Evolutionary conservation across 2,113 vertebrate genomes (phyloP).

Genomic region (Lynx canadensis): DNA sequence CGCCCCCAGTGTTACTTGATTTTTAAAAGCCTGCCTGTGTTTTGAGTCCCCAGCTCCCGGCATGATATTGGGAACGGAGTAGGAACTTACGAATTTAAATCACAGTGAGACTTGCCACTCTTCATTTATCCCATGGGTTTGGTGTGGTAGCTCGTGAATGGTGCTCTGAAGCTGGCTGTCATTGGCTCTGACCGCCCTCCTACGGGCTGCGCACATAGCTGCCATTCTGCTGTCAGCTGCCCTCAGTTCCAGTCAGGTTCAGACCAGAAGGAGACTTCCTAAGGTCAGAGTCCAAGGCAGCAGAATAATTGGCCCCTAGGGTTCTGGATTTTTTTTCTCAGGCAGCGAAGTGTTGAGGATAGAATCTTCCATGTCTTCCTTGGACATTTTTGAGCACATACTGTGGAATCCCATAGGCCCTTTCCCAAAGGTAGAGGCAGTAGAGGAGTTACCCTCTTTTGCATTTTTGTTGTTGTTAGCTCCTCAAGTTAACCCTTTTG

Average conservation of each 20-base stretch:
- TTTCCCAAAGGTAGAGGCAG: slow-evolving; percentile 63
- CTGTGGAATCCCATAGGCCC: slow-evolving; percentile 65
- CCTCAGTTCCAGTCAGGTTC: slow-evolving; percentile 61
- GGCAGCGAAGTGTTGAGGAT: slow-evolving; percentile 62
- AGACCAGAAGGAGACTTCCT: slow-evolving; percentile 66
- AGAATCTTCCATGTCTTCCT: slow-evolving; percentile 66
- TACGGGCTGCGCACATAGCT: not conserved
- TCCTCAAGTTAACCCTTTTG: slow-evolving; percentile 62
- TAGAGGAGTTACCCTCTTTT: slow-evolving; percentile 42
- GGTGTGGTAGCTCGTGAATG: not conserved
- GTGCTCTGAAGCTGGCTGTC: slow-evolving; percentile 9
- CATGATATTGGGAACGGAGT: not conserved
- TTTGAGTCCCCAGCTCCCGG: not conserved
- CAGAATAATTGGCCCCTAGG: slow-evolving; percentile 73
- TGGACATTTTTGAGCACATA: slow-evolving; percentile 77
- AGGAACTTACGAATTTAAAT: slow-evolving; percentile 7
- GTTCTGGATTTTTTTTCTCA: slow-evolving; percentile 45
- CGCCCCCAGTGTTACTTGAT: not conserved
- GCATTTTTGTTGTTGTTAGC: slow-evolving; percentile 48
- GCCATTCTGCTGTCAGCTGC: slow-evolving; percentile 23
- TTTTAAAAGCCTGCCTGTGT: slow-evolving; percentile 30
- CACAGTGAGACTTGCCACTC: not conserved
- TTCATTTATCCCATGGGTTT: not conserved
- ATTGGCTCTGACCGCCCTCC: slow-evolving; percentile 53
- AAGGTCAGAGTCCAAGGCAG: slow-evolving; percentile 74